Percentiles rank a stretch among this genome's conserved stretches.
Evolutionary conservation across 2,797 vertebrate genomes (phyloP).

Genomic region (Peromyscus nudipes): DNA sequence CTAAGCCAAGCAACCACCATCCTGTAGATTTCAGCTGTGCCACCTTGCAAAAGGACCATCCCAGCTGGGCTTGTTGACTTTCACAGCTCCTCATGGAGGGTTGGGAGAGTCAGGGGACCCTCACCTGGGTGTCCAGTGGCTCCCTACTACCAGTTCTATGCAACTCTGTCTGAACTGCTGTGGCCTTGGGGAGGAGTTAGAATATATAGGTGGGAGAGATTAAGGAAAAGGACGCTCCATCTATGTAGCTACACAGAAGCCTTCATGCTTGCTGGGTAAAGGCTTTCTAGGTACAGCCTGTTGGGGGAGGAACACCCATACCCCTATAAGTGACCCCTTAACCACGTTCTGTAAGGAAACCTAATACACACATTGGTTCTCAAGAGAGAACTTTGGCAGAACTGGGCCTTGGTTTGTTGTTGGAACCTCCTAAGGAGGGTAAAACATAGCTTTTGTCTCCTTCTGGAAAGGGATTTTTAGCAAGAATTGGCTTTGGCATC

Average conservation of each 20-base stretch:
- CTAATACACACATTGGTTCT: background rate
- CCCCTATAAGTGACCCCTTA: background rate
- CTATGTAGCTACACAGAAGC: background rate
- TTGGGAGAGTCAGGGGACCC: background rate
- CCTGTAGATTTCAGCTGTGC: background rate
- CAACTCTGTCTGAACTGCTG: background rate
- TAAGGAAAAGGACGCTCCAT: background rate
- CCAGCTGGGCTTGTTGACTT: background rate
- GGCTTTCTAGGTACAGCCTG: background rate
- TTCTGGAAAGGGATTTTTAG: background rate
- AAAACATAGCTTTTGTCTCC: too few relatives aligned
- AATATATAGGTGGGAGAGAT: too few relatives aligned
- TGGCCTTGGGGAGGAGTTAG: background rate
- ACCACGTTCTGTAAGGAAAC: background rate
- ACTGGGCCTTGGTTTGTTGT: background rate
- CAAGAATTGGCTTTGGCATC: background rate
- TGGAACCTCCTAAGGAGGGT: background rate
- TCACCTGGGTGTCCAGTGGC: background rate
- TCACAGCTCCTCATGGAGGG: too few relatives aligned
- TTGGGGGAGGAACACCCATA: background rate
- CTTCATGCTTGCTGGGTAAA: background rate
- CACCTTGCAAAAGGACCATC: background rate
- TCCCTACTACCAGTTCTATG: background rate
- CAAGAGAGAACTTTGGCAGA: background rate
- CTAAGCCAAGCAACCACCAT: background rate